Evolutionary conservation across 2,797 vertebrate species (phyloP).

Genomic region (Melanotaenia boesemani): DNA sequence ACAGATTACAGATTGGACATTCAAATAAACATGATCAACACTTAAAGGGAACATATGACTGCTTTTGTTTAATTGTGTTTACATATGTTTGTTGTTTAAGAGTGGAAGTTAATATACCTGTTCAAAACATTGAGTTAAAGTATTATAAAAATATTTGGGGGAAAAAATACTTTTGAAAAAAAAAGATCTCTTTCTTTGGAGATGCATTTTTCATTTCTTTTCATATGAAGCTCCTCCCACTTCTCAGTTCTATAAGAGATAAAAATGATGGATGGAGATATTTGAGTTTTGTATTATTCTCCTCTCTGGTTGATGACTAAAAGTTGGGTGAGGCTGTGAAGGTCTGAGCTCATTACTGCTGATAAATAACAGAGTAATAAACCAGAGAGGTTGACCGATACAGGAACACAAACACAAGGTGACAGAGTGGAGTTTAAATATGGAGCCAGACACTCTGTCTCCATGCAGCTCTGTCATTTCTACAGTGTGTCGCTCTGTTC

Average conservation of each 20-base stretch:
- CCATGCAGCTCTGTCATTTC: slow-evolving; percentile 62
- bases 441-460: slow-evolving; percentile 75
- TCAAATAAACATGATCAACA: slow-evolving; percentile 16
- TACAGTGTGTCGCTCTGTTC: slow-evolving; percentile 53
- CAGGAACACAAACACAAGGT: slow-evolving; percentile 57
- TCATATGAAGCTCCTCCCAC: too few relatives aligned
- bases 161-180: background rate
- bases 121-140: too few relatives aligned
- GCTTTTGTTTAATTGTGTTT: slow-evolving; percentile 10
- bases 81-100: background rate
- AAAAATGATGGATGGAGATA: slow-evolving; percentile 16
- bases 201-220: too few relatives aligned
- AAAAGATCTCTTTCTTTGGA: too few relatives aligned
- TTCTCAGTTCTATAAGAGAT: background rate
- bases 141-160: too few relatives aligned
- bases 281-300: background rate
- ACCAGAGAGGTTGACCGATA: slow-evolving; percentile 26
- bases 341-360: slow-evolving; percentile 54
- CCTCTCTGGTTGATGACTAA: slow-evolving; percentile 13
- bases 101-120: too few relatives aligned
- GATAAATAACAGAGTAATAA: slow-evolving; percentile 76
- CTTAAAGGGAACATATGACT: background rate
- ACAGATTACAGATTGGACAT: background rate
- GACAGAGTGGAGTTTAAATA: slow-evolving; percentile 62
- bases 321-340: slow-evolving; percentile 37